A percentile compares a stretch with the other conserved stretches of the same genome.
These are phyloP conservation scores for Echiichthys vipera DNA, from an alignment of 2,797 vertebrate genomes.

Conservation along the genomic window DNA sequence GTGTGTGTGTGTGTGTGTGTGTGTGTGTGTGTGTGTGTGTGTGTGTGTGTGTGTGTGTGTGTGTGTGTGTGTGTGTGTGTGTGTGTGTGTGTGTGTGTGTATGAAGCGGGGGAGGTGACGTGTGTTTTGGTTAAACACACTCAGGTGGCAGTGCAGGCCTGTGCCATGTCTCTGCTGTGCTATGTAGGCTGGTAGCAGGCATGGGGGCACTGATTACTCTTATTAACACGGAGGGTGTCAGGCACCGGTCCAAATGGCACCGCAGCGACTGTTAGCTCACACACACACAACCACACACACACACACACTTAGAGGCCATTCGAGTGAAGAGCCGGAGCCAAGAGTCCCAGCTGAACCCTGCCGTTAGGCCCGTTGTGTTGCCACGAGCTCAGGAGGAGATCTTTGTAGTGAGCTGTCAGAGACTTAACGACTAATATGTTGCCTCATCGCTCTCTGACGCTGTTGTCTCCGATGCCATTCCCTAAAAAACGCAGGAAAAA, in stretches of 20 bases:
- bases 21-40: slow-evolving; percentile 44
- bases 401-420: slow-evolving; percentile 92
- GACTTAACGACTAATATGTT: slow-evolving; percentile 88
- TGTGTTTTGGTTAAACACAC: slow-evolving; percentile 89
- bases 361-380: slow-evolving; percentile 78
- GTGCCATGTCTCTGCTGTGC: slow-evolving; percentile 95
- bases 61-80: slow-evolving; percentile 34
- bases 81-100: slow-evolving; percentile 30
- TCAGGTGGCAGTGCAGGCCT: slow-evolving; percentile 78
- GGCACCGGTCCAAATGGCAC: slow-evolving; percentile 92
- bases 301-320: slow-evolving; percentile 1
- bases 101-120: slow-evolving; percentile 22
- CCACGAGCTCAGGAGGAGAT: slow-evolving; percentile 94
- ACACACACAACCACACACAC: slow-evolving; percentile 20
- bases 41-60: slow-evolving; percentile 39
- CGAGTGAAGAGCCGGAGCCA: slow-evolving; percentile 66
- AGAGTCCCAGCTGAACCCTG: slow-evolving; percentile 75
- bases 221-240: slow-evolving; percentile 96
- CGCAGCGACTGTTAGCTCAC: slow-evolving; percentile 57
- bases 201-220: slow-evolving; percentile 96
- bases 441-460: slow-evolving; percentile 60
- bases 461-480: slow-evolving; percentile 24
- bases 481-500: slow-evolving; percentile 2
- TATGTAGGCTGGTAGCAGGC: slow-evolving; percentile 91
- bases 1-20: slow-evolving; percentile 36